Evolutionary conservation across 2,888 invertebrate genomes (phyloP), one percentile per base, ranked within the genome.

Genomic region (Trachelus stipa): DNA sequence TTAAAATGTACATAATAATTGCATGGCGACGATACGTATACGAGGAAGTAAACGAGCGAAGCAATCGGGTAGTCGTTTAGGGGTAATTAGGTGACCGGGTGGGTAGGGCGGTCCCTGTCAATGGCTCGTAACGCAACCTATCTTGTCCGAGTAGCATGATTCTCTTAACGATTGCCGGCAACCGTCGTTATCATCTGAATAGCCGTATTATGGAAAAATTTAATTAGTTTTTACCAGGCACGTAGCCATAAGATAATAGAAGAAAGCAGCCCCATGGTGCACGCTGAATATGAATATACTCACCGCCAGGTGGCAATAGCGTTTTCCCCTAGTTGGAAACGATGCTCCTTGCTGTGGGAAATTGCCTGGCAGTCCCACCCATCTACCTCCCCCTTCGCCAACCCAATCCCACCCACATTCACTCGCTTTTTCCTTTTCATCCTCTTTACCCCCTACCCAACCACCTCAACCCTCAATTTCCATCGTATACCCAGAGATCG

Each of bases 211-310:
- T 81, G 83, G 83, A 85, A 85, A 87, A 87, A 87, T 87, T 87
- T 88, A 88, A 89, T 89, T 87, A 87, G 85, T 83, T 87, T 87
- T 84, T 83, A 80, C 80, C 76, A 77, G 75, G 80, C 82, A 83
- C 83, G 81, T 78, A 77, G 79, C 80, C 77, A 69, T 69, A 77
- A 83, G 86, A 85, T 88, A 86, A 88, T 86, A 81, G 84, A 84
- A 83, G 84, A 82, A 84, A 84, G 83, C 80, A 76, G 76, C 77
- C 69, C 56, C 68, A 68, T 73, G 31, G 68, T 69, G 40, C 69
- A 12, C 56, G 35, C 71, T 84, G 89, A 88, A 88, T 88, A 88
- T 86, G 84, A 85, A 85, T 83, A 83, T 69, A 34, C 75, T 74
- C 40, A 35, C 71, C 77, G 76, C 73, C 76, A 79, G 77, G 77